Conservation (phyloP, 2,888 invertebrate genomes). For the Timema podura region DNA sequence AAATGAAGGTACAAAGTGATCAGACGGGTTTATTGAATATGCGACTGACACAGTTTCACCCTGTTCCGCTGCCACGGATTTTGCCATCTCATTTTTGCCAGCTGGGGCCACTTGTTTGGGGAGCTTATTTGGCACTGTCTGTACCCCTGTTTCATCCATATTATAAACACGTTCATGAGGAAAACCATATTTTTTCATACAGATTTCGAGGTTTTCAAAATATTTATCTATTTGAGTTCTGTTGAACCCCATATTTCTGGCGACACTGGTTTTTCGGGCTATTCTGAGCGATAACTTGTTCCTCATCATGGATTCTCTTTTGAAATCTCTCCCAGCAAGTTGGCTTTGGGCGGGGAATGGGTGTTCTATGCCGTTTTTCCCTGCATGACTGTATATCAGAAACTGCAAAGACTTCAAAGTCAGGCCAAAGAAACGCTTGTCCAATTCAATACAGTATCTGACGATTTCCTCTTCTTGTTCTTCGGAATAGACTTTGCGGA, state of each 20-base stretch:
- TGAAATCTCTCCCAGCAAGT: background rate
- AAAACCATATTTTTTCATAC: background rate
- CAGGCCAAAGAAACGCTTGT: background rate
- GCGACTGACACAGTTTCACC: background rate
- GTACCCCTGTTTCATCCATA: background rate
- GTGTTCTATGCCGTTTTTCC: background rate
- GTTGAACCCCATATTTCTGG: background rate
- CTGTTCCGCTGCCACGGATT: background rate
- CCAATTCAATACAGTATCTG: background rate
- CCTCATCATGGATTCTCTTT: background rate
- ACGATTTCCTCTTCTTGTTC: background rate
- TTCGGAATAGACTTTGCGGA: background rate
- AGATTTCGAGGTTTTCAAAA: background rate
- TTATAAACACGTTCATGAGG: background rate
- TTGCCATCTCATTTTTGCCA: conserved; percentile 4
- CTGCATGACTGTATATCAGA: background rate
- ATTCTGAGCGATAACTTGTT: conserved; percentile 2
- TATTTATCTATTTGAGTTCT: background rate
- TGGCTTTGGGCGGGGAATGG: background rate
- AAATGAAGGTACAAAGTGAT: conserved; percentile 4
- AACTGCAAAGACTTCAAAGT: background rate
- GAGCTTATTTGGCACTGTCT: conserved; percentile 1
- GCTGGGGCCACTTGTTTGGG: background rate
- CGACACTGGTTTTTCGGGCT: background rate
- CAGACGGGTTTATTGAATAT: background rate